Evolutionary conservation across 2,113 vertebrate species (phyloP), one percentile per base, ranked within the genome.

Genomic region (Apodemus speciosus): DNA sequence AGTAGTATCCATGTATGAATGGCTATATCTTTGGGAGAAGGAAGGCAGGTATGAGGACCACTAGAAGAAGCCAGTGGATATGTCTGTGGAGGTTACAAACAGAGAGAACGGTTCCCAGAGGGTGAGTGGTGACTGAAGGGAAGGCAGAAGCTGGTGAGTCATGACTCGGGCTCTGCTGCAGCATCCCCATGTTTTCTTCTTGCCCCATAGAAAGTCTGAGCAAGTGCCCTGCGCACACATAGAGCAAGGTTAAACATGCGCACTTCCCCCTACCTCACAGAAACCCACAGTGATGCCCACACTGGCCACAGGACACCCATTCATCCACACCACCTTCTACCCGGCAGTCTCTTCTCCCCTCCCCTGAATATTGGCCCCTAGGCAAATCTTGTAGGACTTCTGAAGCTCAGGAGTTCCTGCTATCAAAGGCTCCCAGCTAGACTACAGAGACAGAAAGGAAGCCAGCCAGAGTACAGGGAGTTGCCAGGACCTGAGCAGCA

Each of bases 341-440:
- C 80, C 13, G 0, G 2, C 30, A 16, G 56, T 40, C 49, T 93
- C 9, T 64, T 80, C 75, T 72, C 53, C 49, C 16, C 40, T 71
- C 40, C n/a, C 16, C 40, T 0, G 3, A 60, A 88, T 2, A 38
- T 15, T 2, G 6, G 68, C 0, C 0, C 49, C 8, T 4, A 35
- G 7, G 46, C 84, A 80, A 73, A 15, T 71, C 38, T 46, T 83
- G 21, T 46, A 43, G 0, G 53, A 9, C 8, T 27, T 16, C 38
- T n/a, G 20, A 40, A 40, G 30, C 38, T 68, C 73, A 0, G 13
- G 49, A 80, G 64, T 91, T 64, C 56, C 30, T 58, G 71, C 43
- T 84, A 87, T 21, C 68, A 11, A 1, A 30, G 40, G 66, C 32
- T 69, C 56, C 9, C 83, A 76, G 58, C 81, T 53, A 10, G 23